Evolutionary conservation across 2,888 invertebrate species (phyloP), one percentile per base, ranked within the genome.

Genomic region (Alentia gelatinosa): DNA sequence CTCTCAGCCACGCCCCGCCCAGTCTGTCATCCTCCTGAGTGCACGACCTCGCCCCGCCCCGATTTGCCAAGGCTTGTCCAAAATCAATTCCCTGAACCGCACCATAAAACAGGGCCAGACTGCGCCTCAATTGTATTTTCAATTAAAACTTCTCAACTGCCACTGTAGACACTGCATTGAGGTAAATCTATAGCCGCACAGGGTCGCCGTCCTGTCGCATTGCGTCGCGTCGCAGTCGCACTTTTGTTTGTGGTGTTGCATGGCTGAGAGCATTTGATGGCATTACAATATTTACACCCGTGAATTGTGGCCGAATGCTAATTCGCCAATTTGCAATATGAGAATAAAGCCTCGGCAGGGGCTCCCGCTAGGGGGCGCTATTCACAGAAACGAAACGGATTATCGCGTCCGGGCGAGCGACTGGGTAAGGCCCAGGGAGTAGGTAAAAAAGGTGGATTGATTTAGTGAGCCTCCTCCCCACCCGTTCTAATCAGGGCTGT

Each of bases 311-410:
- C 79, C 39, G 37, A 79, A 79, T 79, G 79, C 79, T 79, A 79
- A 79, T 79, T 37, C 79, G 35, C 23, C 79, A 79, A 35, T 79
- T 79, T 79, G 79, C 79, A 79, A 79, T 79, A 39, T 35, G 79
- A 79, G 79, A 35, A 39, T 35, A n/a, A 79, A 79, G 39, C 12
- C 30, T 3, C 79, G 0, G 79, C 39, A 39, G 79, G 1, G 19
- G 35, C 79, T 30, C 75, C 30, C 12, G 63, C 23, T 63, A 5
- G 23, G n/a, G 19, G 63, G 23, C 63, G n/a, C 30, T 15, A 26
- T 15, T 7, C 33, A 26, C 74, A 74, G 74, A 74, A 33, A 4
- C 30, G 74, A 35, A 35, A 79, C 23, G 79, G 79, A 79, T 79
- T 79, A 79, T 79, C 79, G n/a, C 35, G 19, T 79, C 30, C 12